Conservation (phyloP, 2,888 invertebrate species). For the Stramonita haemastoma region DNA sequence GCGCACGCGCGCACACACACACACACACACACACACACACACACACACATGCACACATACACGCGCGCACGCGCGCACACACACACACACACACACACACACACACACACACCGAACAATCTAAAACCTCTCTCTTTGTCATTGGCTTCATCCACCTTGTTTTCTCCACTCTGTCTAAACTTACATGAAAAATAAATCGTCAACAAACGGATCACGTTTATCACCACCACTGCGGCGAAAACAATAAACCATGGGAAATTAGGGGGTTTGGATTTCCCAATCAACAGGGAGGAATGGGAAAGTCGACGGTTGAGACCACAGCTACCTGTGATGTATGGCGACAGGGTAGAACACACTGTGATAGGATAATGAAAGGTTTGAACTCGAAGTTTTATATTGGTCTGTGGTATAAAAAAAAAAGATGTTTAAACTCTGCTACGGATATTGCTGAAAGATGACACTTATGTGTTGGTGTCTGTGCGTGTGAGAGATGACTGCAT, state of each 20-base stretch:
- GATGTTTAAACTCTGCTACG: not conserved
- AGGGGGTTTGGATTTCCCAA: not conserved
- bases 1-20: too few species aligned
- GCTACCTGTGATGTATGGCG: not conserved
- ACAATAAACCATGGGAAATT: not conserved
- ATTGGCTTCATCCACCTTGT: not conserved
- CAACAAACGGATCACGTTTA: not conserved
- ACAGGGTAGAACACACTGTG: not conserved
- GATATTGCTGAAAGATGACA: not conserved
- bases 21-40: too few species aligned
- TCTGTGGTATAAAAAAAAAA: not conserved
- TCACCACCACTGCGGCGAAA: not conserved
- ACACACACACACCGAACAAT: not conserved
- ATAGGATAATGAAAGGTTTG: not conserved
- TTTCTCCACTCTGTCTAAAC: not conserved
- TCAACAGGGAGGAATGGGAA: not conserved
- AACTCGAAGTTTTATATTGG: not conserved
- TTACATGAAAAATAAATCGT: not conserved
- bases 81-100: not conserved
- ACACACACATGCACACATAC: too few species aligned
- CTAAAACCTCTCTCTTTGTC: not conserved
- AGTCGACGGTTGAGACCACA: not conserved
- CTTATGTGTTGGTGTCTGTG: not conserved
- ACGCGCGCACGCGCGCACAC: not conserved
- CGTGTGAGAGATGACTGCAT: not conserved